Conservation (phyloP, 2,113 vertebrate genomes). For the Scomber scombrus region DNA sequence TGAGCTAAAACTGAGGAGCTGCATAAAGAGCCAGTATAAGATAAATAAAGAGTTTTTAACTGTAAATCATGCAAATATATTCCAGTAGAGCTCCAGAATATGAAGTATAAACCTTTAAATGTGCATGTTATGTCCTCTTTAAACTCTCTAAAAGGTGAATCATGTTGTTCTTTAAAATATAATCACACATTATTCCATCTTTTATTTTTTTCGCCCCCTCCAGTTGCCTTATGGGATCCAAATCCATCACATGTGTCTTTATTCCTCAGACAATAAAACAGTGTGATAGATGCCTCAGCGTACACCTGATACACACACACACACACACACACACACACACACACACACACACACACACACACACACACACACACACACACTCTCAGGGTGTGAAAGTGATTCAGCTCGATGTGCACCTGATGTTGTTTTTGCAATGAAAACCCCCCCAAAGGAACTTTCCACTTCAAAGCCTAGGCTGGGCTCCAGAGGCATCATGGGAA, state of each 20-base stretch:
- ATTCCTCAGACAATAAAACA: conserved; percentile 10
- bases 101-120: no score
- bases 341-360: not conserved
- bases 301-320: conserved; percentile 31
- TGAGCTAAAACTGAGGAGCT: no score
- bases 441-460: conserved; percentile 50
- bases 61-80: no score
- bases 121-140: no score
- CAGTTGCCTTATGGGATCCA: conserved; percentile 18
- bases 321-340: not conserved
- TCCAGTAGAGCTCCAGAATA: no score
- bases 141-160: not conserved
- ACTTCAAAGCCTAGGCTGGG: conserved; percentile 52
- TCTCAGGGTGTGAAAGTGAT: not conserved
- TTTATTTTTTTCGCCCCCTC: not conserved
- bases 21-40: no score
- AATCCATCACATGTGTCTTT: not conserved
- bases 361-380: conserved; percentile 1
- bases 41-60: no score
- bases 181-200: not conserved
- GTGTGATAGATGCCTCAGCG: conserved; percentile 1
- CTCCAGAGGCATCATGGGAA: conserved; percentile 62
- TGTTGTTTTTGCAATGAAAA: conserved; percentile 47
- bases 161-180: not conserved
- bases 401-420: conserved; percentile 48